These are phyloP conservation scores for Nesidiocoris tenuis DNA, from an alignment of 2,888 invertebrate species.

Conservation along the genomic window DNA sequence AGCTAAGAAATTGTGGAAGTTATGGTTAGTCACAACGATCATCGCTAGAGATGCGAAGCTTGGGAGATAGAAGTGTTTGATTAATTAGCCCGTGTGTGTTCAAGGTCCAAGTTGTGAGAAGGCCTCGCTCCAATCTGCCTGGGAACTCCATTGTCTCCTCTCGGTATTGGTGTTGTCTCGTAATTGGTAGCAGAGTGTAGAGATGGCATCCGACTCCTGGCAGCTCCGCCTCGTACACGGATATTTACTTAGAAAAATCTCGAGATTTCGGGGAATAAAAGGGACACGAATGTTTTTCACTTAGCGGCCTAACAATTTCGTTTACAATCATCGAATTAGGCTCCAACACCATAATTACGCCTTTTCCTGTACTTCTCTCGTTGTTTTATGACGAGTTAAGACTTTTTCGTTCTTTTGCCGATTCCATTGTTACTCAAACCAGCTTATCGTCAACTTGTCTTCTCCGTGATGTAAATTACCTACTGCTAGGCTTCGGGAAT, in stretches of 20 bases:
- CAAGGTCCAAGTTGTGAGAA: constrained; percentile 44
- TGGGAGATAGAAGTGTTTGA: constrained; percentile 39
- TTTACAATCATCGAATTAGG: too few relatives aligned
- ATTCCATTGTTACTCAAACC: too few relatives aligned
- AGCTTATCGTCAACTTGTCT: too few relatives aligned
- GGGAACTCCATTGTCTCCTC: constrained; percentile 44
- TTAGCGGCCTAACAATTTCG: too few relatives aligned
- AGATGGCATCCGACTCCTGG: constrained; percentile 16
- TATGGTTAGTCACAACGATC: constrained; percentile 26
- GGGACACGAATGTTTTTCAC: background rate
- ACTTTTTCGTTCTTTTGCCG: too few relatives aligned
- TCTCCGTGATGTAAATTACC: too few relatives aligned
- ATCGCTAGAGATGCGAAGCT: constrained; percentile 37
- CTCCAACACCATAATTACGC: too few relatives aligned
- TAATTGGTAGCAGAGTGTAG: too few relatives aligned
- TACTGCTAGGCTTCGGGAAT: too few relatives aligned
- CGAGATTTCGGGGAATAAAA: background rate
- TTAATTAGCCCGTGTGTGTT: constrained; percentile 33
- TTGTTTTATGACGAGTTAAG: too few relatives aligned
- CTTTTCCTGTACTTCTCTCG: too few relatives aligned
- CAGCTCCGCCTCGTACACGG: constrained; percentile 20
- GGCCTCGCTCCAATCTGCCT: constrained; percentile 49
- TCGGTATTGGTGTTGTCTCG: background rate
- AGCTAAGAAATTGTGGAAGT: constrained; percentile 11
- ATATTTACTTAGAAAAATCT: constrained; percentile 33